These are phyloP conservation scores for Gymnosoma rotundatum DNA, from an alignment of 2,888 invertebrate genomes.

Conservation along the genomic window DNA sequence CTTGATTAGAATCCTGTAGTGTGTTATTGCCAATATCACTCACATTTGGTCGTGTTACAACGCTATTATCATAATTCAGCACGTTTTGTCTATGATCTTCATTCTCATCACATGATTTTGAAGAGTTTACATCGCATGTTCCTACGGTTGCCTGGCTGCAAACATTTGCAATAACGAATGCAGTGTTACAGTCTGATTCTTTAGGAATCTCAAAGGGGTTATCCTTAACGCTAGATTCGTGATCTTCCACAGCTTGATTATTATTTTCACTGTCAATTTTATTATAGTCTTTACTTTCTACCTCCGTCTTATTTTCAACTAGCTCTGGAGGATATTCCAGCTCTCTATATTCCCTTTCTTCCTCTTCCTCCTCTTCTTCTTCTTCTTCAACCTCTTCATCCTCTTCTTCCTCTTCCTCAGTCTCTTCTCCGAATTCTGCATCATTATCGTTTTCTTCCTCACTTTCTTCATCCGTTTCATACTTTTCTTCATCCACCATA, in stretches of 20 bases:
- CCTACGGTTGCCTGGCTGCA: constrained; percentile 72
- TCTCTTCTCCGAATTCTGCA: constrained; percentile 52
- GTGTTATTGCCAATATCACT: not conserved
- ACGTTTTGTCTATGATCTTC: not conserved
- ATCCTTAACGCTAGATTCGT: constrained; percentile 4
- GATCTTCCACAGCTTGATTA: constrained; percentile 23
- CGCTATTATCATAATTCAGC: not conserved
- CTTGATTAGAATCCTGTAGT: not conserved
- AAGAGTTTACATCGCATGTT: not conserved
- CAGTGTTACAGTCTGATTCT: not conserved
- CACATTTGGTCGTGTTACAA: not conserved
- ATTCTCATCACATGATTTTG: not conserved
- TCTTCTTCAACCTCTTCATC: constrained; percentile 62
- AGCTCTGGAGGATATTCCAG: constrained; percentile 60
- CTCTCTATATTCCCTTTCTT: constrained; percentile 64
- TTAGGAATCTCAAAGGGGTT: not conserved
- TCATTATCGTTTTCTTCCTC: constrained; percentile 28
- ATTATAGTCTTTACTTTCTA: constrained; percentile 61
- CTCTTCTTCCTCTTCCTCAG: constrained; percentile 53
- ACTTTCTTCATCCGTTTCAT: constrained; percentile 37
- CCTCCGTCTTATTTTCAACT: constrained; percentile 11
- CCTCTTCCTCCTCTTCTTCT: constrained; percentile 70
- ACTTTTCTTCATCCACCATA: constrained; percentile 29
- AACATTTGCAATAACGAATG: constrained; percentile 76
- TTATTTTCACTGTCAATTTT: not conserved